Evolutionary conservation across 2,888 invertebrate genomes (phyloP).

Genomic region (Cerastis rubricosa): DNA sequence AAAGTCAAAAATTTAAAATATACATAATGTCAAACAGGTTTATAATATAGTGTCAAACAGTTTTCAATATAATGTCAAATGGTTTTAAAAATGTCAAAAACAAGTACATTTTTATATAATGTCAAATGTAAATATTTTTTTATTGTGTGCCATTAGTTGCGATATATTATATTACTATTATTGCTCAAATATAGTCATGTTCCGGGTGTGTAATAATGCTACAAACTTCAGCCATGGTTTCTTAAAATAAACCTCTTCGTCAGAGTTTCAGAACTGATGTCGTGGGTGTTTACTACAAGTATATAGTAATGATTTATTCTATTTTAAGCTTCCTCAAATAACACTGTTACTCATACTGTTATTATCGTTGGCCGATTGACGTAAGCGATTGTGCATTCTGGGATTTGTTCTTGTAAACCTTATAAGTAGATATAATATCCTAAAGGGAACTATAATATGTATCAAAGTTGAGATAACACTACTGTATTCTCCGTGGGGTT

Average conservation of each 20-base stretch:
- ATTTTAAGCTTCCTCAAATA: slow-evolving; percentile 38
- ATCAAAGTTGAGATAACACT: background rate
- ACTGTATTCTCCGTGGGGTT: background rate
- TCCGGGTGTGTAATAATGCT: background rate
- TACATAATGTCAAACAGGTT: no score
- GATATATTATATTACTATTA: no score
- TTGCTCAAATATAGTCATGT: background rate
- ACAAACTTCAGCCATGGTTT: background rate
- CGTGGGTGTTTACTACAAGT: slow-evolving; percentile 14
- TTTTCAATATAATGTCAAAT: no score
- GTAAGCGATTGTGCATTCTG: slow-evolving; percentile 11
- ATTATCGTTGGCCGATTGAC: slow-evolving; percentile 34
- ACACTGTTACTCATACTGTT: slow-evolving; percentile 22
- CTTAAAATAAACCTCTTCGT: slow-evolving; percentile 19
- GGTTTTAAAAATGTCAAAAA: no score
- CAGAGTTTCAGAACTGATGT: slow-evolving; percentile 24
- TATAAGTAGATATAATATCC: background rate
- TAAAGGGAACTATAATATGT: background rate
- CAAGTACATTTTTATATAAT: no score
- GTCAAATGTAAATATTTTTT: no score
- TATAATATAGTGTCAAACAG: no score
- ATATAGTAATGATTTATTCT: slow-evolving; percentile 11
- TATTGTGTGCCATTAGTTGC: no score
- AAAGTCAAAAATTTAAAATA: no score
- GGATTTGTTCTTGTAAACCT: slow-evolving; percentile 2